Conservation (phyloP, 2,888 invertebrate genomes). For the Scaptomyza flava region DNA sequence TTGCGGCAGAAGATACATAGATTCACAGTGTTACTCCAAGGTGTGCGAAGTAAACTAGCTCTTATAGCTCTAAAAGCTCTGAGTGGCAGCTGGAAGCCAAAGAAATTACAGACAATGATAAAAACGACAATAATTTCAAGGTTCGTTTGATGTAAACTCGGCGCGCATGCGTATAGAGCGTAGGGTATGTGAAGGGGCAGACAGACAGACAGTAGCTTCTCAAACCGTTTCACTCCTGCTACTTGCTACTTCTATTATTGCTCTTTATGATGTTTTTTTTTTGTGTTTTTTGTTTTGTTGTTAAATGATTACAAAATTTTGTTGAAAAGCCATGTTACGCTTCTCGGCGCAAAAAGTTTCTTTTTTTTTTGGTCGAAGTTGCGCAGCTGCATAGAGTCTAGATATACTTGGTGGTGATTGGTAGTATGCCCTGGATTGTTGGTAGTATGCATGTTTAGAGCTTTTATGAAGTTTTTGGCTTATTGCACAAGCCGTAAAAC, state of each 20-base stretch:
- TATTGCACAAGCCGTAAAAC: constrained; percentile 59
- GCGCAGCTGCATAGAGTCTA: constrained; percentile 68
- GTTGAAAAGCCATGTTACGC: constrained; percentile 79
- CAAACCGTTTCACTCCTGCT: constrained; percentile 56
- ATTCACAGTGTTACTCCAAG: constrained; percentile 26
- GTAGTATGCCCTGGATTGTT: constrained; percentile 13
- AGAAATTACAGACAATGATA: constrained; percentile 74
- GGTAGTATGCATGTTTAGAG: constrained; percentile 17
- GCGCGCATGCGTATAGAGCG: constrained; percentile 68
- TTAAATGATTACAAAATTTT: constrained; percentile 80
- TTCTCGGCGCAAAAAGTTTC: constrained; percentile 77
- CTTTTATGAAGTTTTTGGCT: constrained; percentile 35
- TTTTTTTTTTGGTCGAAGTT: constrained; percentile 56
- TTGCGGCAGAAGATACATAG: constrained; percentile 57
- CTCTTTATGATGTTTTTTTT: constrained; percentile 15
- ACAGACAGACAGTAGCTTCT: constrained; percentile 22
- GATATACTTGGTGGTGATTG: constrained; percentile 6
- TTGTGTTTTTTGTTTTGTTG: constrained; percentile 33
- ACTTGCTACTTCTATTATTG: constrained; percentile 37
- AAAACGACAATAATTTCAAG: constrained; percentile 84
- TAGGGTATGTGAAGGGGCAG: constrained; percentile 1
- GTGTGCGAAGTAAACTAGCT: constrained; percentile 17
- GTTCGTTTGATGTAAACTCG: constrained; percentile 82
- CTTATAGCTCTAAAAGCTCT: constrained; percentile 5
- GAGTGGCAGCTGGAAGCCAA: constrained; percentile 52